Evolutionary conservation across 1,140 invertebrate species (phyloP), one percentile per base, ranked within the genome.

Genomic region (Tetranychus cinnabarinus): DNA sequence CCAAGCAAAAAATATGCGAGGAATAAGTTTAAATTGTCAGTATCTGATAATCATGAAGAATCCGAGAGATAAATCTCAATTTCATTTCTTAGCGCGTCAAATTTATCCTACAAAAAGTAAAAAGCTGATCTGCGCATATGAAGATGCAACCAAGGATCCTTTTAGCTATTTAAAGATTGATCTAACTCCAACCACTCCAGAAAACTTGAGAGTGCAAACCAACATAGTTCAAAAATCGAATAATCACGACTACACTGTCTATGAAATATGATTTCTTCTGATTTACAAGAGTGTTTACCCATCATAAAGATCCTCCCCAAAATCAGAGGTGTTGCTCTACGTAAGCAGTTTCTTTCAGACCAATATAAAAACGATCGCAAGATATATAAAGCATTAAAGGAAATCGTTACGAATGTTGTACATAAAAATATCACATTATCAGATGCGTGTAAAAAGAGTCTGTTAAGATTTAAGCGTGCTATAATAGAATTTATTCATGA

Each of bases 41-140:
- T 59, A 59, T 31, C 10, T 42, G 39, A 10, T 42, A 42, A 67
- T 69, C 57, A 70, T 73, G 63, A 73, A 74, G 70, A 74, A 73
- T 63, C 70, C 70, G 0, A 65, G 71, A 35, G 72, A 74, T 65
- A 65, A 63, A 61, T 69, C 69, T 12, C 72, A 73, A 65, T 72
- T 74, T 58, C 62, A 64, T 60, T 66, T 67, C 62, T 64, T 75
- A n/a, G 66, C 68, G 0, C 59, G 69, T 31, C 69, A 71, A 65
- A 65, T 72, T 36, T 69, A 47, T 42, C 70, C 70, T 2, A 39
- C 23, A 4, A 56, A 56, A 10, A 36, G 10, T 4, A 33, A 7
- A 39, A n/a, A 5, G 4, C 42, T 73, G 12, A 67, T 69, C 67
- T 69, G 73, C 59, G 65, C 70, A 23, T 73, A 71, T 67, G 56